Evolutionary conservation across 1,140 invertebrate species (phyloP), one percentile per base, ranked within the genome.

Genomic region (Zaprionus africanus): DNA sequence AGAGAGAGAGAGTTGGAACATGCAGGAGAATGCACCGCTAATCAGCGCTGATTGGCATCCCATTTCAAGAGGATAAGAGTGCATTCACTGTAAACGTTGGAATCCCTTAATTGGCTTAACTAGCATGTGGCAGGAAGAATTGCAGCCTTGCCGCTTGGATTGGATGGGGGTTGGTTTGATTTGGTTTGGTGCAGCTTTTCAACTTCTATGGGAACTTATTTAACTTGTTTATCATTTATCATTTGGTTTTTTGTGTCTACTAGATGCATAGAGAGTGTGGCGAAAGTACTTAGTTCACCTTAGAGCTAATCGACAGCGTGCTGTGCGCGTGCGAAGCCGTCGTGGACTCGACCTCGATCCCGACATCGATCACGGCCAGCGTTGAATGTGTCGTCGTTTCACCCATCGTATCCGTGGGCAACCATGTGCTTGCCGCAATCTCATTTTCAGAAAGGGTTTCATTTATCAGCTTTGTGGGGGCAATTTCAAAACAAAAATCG

Each of bases 301-400:
- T 76, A 58, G 54, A 65, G 56, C 73, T 71, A 75, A 74, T 68
- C 31, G 72, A 70, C 51, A 65, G 73, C 65, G 79, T 78, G 66
- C 57, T 80, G 63, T 78, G 78, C 56, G 62, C 75, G 59, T 68
- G 77, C 43, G 78, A 63, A 51, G 73, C 57, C 12, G 88, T 70
- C 19, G 90, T 76, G 19, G 90, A 65, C 46, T 87, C 77, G 91
- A 46, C 31, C 56, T 62, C 46, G 49, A 62, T 31, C n/a, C 71
- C 68, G 19, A 46, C 34, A 56, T 72, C 68, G 56, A 71, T 64
- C 62, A 73, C 75, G 63, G 70, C 70, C 38, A 61, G 68, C 62
- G 68, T 76, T 54, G 62, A 31, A 51, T 51, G 74, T 43, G 53
- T 34, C 67, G 64, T 68, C 24, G 58, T 51, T 51, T 19, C 38